Evolutionary conservation across 2,113 vertebrate species (phyloP), one percentile per base, ranked within the genome.

Genomic region (Microcebus jonahi): DNA sequence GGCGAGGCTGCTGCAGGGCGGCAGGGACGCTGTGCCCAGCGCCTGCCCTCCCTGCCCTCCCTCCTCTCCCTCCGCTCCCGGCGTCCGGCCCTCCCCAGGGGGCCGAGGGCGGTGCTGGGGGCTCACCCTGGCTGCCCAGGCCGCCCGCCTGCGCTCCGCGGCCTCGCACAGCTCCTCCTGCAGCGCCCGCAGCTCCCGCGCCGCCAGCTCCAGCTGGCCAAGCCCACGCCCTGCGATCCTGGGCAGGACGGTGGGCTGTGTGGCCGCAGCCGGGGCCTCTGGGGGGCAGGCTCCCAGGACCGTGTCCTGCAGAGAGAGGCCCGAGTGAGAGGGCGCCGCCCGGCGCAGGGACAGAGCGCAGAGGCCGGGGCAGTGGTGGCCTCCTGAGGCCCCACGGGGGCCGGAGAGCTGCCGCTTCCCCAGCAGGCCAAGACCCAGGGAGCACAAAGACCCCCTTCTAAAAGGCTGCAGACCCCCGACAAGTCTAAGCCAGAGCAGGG

Each of bases 271-370:
- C 3, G 75, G 90, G 6, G 4, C 14, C 31, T 97, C 97, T 6
- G 90, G 95, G 63, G 84, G 70, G 55, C 92, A 94, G 61, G 94
- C 25, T 39, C 88, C 97, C 88, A 98, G 88, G 29, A 99, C 98
- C 0, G 98, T 98, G 93, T 98, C 98, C 99, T 99, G 90, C 85
- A 94, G 70, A 89, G 96, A 96, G 96, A 97, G 48, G n/a, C 88
- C 18, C 20, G 17, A 14, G n/a, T 67, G 85, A 97, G 23, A 89
- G 15, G 15, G 8, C 6, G 6, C 3, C 1, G 2, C 55, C 86
- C 85, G 80, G 39, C 10, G 6, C 14, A 0, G 88, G 53, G 94
- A 88, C 39, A 75, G 81, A 82, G n/a, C 50, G 76, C 42, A 85
- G 55, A 77, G 83, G 68, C 63, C 89, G 80, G 13, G 36, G 39